Base-by-base conservation (phyloP, 2,888 invertebrate species). In the Drosophila kambysellisi region DNA sequence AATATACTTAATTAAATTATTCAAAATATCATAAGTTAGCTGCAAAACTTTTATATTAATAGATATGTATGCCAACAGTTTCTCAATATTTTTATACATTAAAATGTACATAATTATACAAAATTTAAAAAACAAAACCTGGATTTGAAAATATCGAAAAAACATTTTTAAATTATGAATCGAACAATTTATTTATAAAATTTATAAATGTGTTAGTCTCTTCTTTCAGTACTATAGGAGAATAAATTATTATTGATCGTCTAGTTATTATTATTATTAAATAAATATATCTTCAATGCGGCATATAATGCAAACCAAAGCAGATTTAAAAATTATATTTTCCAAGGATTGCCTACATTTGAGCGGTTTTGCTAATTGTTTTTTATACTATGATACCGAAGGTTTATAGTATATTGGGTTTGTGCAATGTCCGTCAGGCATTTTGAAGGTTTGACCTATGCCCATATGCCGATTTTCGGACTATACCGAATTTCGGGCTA, bases 301-400 rank as follows among this genome's bases (percentile, higher is more conserved):
- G 46, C 25, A 46, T 4, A 15, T 2, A 25, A 43, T 48, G 25
- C 46, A 25, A 25, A 17, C 20, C 12, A 20, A 12, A n/a, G 12
- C 5, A 51, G n/a, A 53, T 35, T 8, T 9, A 52, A 20, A 17
- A 20, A 12, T 3, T 8, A 43, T 33, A 35, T 35, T 54, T 37
- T 52, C 9, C 32, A 11, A 11, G 35, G 8, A n/a, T 71, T 48
- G 70, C 66, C 63, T 76, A 76, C 58, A 62, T 54, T 58, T 51
- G 17, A 20, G 62, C 25, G 56, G 51, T 50, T 35, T 50, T 61
- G 48, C 35, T 52, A 39, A n/a, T 60, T 33, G 32, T 8, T 25
- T 25, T 25, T 25, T 25, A 25, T 25, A 25, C 25, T 25, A 25
- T 25, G 25, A 25, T 25, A 25, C 25, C 1, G 25, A 2, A 25